Evolutionary conservation across 2,888 invertebrate genomes (phyloP).

Genomic region (Hypercompe scribonia): DNA sequence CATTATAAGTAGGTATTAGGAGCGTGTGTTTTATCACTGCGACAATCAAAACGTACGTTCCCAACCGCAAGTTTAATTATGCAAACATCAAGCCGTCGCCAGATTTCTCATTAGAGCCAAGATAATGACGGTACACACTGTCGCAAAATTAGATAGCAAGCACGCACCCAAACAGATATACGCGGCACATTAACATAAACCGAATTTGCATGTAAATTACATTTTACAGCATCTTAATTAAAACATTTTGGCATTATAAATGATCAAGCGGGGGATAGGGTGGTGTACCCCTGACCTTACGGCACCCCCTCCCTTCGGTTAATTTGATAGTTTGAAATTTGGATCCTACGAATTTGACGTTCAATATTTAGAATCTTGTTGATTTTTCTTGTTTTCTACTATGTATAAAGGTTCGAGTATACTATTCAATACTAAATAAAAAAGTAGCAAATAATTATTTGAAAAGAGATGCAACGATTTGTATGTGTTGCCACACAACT

Average conservation of each 20-base stretch:
- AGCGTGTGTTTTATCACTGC: conserved; percentile 81
- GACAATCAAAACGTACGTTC: conserved; percentile 83
- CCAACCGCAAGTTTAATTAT: conserved; percentile 85
- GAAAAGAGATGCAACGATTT: background rate
- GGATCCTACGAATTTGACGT: conserved; percentile 53
- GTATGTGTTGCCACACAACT: background rate
- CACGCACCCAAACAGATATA: conserved; percentile 87
- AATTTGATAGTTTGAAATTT: conserved; percentile 76
- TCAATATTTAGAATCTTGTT: conserved; percentile 46
- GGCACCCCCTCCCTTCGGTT: conserved; percentile 63
- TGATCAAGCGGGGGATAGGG: conserved; percentile 81
- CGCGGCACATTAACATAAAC: conserved; percentile 87
- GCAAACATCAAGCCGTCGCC: conserved; percentile 86
- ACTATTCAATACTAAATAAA: background rate
- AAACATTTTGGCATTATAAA: conserved; percentile 88
- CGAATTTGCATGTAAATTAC: conserved; percentile 88
- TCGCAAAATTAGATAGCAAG: conserved; percentile 87
- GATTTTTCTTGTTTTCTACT: conserved; percentile 14
- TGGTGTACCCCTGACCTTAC: conserved; percentile 78
- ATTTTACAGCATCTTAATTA: conserved; percentile 88
- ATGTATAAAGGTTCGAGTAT: background rate
- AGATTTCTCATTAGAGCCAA: conserved; percentile 87
- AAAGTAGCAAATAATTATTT: background rate
- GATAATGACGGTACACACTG: conserved; percentile 87
- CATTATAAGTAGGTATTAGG: conserved; percentile 69